These are phyloP conservation scores for Heteropelma amictum DNA, from an alignment of 2,888 invertebrate species.

Conservation along the genomic window DNA sequence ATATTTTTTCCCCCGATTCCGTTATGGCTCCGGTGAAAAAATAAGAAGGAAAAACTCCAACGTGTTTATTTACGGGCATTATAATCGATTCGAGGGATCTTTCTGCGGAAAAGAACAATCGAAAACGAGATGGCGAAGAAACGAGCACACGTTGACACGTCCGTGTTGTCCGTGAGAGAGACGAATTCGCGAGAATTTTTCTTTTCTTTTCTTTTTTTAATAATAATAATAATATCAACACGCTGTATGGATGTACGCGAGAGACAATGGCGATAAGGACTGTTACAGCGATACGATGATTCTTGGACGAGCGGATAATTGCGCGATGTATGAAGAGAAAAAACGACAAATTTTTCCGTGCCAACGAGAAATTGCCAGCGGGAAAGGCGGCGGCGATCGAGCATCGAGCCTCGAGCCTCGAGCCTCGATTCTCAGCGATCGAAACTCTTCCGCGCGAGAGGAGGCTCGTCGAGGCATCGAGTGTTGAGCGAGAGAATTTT, in stretches of 20 bases:
- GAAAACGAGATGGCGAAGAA: no score
- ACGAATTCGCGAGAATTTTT: slow-evolving; percentile 32
- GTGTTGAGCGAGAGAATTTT: not conserved
- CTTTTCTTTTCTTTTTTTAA: slow-evolving; percentile 38
- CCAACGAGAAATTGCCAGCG: slow-evolving; percentile 37
- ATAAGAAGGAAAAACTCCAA: not conserved
- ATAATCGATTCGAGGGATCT: slow-evolving; percentile 52
- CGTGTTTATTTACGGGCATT: slow-evolving; percentile 63
- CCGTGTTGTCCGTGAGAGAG: no score
- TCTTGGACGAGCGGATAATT: slow-evolving; percentile 45
- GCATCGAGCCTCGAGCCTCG: not conserved
- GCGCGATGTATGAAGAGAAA: slow-evolving; percentile 47
- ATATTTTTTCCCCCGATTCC: slow-evolving; percentile 37
- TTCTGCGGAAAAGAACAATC: slow-evolving; percentile 2
- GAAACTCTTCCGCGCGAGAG: not conserved
- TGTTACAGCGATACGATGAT: no score
- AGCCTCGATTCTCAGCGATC: not conserved
- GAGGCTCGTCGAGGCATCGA: not conserved
- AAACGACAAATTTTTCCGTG: slow-evolving; percentile 41
- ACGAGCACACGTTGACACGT: no score
- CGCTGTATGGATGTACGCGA: no score
- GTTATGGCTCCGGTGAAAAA: no score
- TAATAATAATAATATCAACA: not conserved
- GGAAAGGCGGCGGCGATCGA: not conserved
- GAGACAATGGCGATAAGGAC: no score